These are phyloP conservation scores for Sarcophaga bullata DNA, from an alignment of 1,140 invertebrate genomes.

Conservation along the genomic window DNA sequence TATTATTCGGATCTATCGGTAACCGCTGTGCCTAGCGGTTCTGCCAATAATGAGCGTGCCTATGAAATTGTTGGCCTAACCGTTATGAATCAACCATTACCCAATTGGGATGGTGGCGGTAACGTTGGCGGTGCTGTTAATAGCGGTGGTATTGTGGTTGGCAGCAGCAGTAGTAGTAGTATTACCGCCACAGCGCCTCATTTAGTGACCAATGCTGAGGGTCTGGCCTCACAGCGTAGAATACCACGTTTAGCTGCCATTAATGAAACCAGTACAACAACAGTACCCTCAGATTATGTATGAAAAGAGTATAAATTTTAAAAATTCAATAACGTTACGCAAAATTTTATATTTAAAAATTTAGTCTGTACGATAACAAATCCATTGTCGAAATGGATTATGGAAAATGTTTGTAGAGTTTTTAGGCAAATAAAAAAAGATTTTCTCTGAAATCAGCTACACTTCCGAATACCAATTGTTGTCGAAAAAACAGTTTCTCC, in stretches of 20 bases:
- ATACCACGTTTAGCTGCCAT: conserved; percentile 72
- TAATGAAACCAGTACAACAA: conserved; percentile 71
- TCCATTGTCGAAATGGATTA: no score
- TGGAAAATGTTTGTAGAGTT: no score
- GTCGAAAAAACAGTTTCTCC: no score
- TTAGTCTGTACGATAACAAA: no score
- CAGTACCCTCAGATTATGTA: conserved; percentile 74
- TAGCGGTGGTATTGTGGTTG: conserved; percentile 51
- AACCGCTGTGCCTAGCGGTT: conserved; percentile 65
- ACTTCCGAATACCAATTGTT: no score
- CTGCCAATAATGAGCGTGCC: conserved; percentile 66
- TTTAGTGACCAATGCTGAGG: conserved; percentile 48
- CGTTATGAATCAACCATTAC: conserved; percentile 63
- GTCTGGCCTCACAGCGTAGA: conserved; percentile 63
- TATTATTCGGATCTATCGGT: conserved; percentile 76
- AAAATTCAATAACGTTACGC: background rate
- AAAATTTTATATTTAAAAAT: no score
- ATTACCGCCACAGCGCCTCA: conserved; percentile 46
- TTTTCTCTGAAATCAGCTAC: no score
- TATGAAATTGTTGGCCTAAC: conserved; percentile 70
- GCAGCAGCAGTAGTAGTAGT: conserved; percentile 42
- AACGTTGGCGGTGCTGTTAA: conserved; percentile 5
- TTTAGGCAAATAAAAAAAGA: no score
- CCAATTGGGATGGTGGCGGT: conserved; percentile 61
- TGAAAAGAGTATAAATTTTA: conserved; percentile 54